Base-by-base conservation (phyloP, 2,113 vertebrate species). In the Sceloporus undulatus region DNA sequence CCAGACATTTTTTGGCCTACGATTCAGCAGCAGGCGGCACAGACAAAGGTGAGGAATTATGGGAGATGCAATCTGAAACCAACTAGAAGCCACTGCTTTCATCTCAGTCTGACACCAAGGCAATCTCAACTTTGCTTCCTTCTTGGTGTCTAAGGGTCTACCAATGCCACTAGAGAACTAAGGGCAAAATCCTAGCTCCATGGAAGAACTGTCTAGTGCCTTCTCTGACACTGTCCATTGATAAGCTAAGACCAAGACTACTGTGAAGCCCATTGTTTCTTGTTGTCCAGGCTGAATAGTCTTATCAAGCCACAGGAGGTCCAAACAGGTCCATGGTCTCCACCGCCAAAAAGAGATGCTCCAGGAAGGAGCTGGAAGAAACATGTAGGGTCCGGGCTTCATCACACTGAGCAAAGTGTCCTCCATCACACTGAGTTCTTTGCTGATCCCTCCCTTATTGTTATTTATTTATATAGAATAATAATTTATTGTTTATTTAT, bases 241-340 rank as follows among this genome's bases (percentile, higher is more conserved):
- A 11, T n/a, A 78, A 62, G 38, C 74, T 9, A 14, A 4, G 27
- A 54, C 29, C 11, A 38, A 82, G 42, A 6, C 7, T 59, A 27
- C 14, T 0, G 23, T 18, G 54, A 75, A 77, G 71, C 13, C 27
- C 10, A 34, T 16, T 23, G 6, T 18, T 66, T 34, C 25, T 42
- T 11, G 21, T 38, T 48, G n/a, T 21, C 5, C 25, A 38, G 54
- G 54, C 8, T 2, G 1, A 10, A 14, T 3, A 10, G 8, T 65
- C 73, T 34, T 78, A 96, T 54, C 87, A 87, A 2, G 86, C 9
- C 13, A 93, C 82, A 0, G 97, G 93, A 2, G 96, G 96, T 5
- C 97, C 97, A 16, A 98, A 98, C 88, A 93, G 93, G 76, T 97
- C 95, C 96, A 98, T 97, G 10, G 98, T 98, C 87, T 95, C 96